Percentiles rank a stretch among this genome's conserved stretches.
phyloP scores from a whole-genome alignment of 2,888 invertebrate species.

The Muscina levida region DNA sequence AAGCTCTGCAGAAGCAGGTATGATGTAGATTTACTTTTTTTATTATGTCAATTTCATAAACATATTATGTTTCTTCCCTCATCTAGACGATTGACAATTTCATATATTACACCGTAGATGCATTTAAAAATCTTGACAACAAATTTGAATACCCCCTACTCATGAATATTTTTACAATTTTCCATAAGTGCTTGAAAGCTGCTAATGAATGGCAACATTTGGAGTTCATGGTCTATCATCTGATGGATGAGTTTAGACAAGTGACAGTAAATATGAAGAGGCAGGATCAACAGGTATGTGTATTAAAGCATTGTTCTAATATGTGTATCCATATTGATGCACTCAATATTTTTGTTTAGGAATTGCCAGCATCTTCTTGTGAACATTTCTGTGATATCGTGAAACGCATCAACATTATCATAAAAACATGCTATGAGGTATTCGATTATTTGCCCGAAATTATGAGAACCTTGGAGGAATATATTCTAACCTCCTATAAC shows the following conservation, averaged over 20 bases:
- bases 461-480: constrained; percentile 10
- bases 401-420: constrained; percentile 59
- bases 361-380: neutral
- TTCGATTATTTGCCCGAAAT: constrained; percentile 44
- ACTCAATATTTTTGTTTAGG: constrained; percentile 47
- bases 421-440: constrained; percentile 55
- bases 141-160: constrained; percentile 60
- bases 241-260: constrained; percentile 44
- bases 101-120: constrained; percentile 44
- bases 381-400: constrained; percentile 36
- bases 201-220: constrained; percentile 59
- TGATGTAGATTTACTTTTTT: neutral
- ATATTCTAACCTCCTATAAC: constrained; percentile 8
- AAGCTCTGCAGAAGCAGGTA: constrained; percentile 34
- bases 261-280: constrained; percentile 42
- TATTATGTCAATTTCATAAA: neutral
- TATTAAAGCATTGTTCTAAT: no score
- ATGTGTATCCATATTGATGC: no score
- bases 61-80: neutral
- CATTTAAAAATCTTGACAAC: constrained; percentile 37
- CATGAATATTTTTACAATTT: constrained; percentile 54
- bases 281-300: neutral
- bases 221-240: constrained; percentile 34
- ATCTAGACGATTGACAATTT: constrained; percentile 52
- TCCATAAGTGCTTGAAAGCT: constrained; percentile 49